phyloP scores from a whole-genome alignment of 2,888 invertebrate species.

The Hyalella azteca region DNA sequence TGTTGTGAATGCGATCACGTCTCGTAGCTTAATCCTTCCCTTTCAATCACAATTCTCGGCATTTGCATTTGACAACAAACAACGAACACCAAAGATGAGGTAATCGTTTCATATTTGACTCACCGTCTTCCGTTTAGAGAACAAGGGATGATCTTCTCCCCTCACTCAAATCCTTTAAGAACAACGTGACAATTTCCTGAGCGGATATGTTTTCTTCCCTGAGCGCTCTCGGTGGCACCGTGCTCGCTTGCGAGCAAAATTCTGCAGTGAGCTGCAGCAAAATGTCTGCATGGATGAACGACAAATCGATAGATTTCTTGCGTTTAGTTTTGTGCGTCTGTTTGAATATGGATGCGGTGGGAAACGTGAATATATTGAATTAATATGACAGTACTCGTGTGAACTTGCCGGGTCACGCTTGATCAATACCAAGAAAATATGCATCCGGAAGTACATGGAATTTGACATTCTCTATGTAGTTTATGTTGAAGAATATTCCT shows the following conservation, averaged over 20 bases:
- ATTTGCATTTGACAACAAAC: background rate
- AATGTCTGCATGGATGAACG: background rate
- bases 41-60: background rate
- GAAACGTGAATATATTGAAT: too few species aligned
- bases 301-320: too few species aligned
- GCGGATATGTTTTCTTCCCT: slow-evolving; percentile 28
- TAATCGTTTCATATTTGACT: slow-evolving; percentile 4
- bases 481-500: too few species aligned
- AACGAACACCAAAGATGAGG: background rate
- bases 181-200: slow-evolving; percentile 13
- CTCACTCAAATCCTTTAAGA: slow-evolving; percentile 6
- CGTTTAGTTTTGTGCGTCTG: too few species aligned
- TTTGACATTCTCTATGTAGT: too few species aligned
- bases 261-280: background rate
- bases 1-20: too few species aligned
- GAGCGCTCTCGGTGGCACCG: background rate
- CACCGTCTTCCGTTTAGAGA: background rate
- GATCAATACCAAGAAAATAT: too few species aligned
- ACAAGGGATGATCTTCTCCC: slow-evolving; percentile 20
- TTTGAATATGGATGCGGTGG: too few species aligned
- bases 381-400: too few species aligned
- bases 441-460: too few species aligned
- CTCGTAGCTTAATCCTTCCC: background rate
- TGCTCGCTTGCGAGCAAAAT: background rate
- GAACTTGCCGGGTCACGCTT: too few species aligned